These are phyloP conservation scores for Scaptomyza caliginosa DNA, from an alignment of 2,888 invertebrate genomes.

Conservation along the genomic window DNA sequence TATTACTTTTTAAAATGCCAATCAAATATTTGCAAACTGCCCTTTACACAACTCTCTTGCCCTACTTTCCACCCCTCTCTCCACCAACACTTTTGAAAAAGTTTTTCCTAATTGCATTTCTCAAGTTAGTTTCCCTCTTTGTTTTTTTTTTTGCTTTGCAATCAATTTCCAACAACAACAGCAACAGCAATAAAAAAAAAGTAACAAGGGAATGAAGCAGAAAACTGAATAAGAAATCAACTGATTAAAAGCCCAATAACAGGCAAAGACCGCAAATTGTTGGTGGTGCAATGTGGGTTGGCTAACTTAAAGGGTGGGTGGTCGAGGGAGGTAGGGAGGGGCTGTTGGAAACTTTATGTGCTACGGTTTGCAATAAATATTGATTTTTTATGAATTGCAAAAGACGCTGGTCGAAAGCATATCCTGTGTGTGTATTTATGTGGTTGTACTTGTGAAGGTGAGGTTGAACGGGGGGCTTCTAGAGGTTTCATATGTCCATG, in stretches of 20 bases:
- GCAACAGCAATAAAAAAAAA: conserved; percentile 11
- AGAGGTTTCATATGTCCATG: conserved; percentile 26
- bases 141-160: conserved; percentile 25
- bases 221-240: conserved; percentile 70
- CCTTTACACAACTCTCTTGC: neutral
- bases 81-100: conserved; percentile 22
- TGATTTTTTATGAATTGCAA: conserved; percentile 78
- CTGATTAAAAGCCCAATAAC: conserved; percentile 76
- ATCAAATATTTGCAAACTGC: neutral
- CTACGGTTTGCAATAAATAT: conserved; percentile 67
- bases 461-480: neutral
- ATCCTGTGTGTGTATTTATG: conserved; percentile 1
- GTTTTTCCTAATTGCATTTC: conserved; percentile 62
- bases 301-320: no score
- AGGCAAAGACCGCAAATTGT: conserved; percentile 66
- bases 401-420: conserved; percentile 39
- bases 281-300: conserved; percentile 20
- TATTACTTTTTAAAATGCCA: neutral
- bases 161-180: conserved; percentile 41
- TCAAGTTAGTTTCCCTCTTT: conserved; percentile 13
- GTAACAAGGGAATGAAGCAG: conserved; percentile 15
- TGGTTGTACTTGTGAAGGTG: conserved; percentile 1
- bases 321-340: neutral
- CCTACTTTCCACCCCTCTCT: no score
- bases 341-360: neutral